Evolutionary conservation across 2,113 vertebrate species (phyloP).

Genomic region (Silurus glanis): DNA sequence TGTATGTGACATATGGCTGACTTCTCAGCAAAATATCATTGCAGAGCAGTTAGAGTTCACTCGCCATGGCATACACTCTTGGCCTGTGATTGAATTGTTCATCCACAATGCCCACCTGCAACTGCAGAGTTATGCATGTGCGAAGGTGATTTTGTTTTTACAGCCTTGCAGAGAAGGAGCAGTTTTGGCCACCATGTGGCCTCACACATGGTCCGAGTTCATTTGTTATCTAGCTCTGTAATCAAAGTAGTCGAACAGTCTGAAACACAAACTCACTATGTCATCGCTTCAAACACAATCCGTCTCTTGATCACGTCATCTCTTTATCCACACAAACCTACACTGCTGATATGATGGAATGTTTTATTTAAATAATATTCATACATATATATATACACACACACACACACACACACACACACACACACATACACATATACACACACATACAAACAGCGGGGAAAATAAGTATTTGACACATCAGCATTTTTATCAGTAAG

Average conservation of each 20-base stretch:
- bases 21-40: neutral
- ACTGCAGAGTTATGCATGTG: neutral
- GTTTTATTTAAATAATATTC: neutral
- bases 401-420: no score
- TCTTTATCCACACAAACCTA: neutral
- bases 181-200: neutral
- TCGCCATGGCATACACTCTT: neutral
- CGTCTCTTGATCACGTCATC: neutral
- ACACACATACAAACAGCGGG: no score
- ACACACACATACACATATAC: no score
- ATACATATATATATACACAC: no score
- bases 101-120: neutral
- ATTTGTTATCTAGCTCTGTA: neutral
- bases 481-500: no score
- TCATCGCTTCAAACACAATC: neutral
- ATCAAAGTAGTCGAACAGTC: neutral
- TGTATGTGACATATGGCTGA: neutral
- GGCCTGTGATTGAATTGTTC: neutral
- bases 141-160: neutral
- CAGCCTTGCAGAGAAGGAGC: neutral
- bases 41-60: neutral
- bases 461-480: no score
- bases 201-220: neutral
- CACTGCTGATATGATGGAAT: neutral
- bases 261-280: constrained; percentile 9